Evolutionary conservation across 2,797 vertebrate genomes (phyloP).

Genomic region (Apogon hyalosoma): DNA sequence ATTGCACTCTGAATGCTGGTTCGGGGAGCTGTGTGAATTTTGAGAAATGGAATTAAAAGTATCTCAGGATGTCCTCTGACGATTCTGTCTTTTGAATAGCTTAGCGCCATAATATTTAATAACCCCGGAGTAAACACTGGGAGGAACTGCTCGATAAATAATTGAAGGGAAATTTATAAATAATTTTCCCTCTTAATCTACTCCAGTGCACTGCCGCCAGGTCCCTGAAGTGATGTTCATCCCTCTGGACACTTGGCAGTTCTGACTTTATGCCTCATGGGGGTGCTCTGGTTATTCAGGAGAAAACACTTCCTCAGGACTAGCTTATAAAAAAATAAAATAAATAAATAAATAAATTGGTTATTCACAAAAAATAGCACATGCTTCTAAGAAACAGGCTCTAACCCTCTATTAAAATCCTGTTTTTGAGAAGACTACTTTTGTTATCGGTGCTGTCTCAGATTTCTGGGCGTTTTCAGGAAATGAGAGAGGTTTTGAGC

Average conservation of each 20-base stretch:
- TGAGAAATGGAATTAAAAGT: conserved; percentile 67
- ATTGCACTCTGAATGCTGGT: conserved; percentile 59
- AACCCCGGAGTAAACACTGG: conserved; percentile 81
- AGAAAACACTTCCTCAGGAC: conserved; percentile 23
- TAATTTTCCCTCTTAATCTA: conserved; percentile 79
- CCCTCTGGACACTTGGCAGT: conserved; percentile 54
- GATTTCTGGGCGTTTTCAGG: conserved; percentile 76
- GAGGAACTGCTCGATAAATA: conserved; percentile 82
- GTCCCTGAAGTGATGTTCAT: conserved; percentile 74
- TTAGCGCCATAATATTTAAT: conserved; percentile 83
- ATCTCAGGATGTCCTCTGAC: conserved; percentile 68
- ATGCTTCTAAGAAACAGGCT: conserved; percentile 70
- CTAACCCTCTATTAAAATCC: conserved; percentile 77
- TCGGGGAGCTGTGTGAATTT: conserved; percentile 51
- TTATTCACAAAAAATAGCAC: conserved; percentile 64
- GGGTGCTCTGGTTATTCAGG: conserved; percentile 70
- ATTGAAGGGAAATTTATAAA: conserved; percentile 84
- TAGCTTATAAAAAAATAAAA: conserved; percentile 3
- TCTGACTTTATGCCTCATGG: conserved; percentile 57
- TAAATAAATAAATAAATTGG: conserved; percentile 58
- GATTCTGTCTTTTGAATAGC: conserved; percentile 72
- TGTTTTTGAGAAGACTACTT: conserved; percentile 77
- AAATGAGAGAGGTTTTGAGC: conserved; percentile 71
- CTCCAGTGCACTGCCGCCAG: conserved; percentile 68
- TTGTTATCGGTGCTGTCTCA: conserved; percentile 76